A percentile compares a stretch with the other conserved stretches of the same genome.
phyloP scores from a whole-genome alignment of 2,888 invertebrate species.

The Parnassius orleans region DNA sequence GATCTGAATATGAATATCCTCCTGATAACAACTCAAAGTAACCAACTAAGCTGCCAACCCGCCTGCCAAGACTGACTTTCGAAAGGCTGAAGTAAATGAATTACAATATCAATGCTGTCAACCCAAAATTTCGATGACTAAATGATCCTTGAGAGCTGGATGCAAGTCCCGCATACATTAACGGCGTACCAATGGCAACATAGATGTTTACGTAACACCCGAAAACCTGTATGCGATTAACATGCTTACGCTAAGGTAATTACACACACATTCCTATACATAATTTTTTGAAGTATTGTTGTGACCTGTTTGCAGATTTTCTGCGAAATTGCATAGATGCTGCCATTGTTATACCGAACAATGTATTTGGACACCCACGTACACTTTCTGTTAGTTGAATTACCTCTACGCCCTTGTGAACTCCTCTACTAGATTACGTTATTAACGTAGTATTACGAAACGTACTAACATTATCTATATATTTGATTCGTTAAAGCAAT shows the following conservation, averaged over 20 bases:
- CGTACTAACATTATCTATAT: not conserved
- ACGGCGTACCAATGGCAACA: constrained; percentile 34
- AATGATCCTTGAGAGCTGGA: constrained; percentile 62
- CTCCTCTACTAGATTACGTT: constrained; percentile 37
- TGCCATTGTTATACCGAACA: constrained; percentile 68
- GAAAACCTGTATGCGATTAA: constrained; percentile 26
- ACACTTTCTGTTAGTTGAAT: constrained; percentile 49
- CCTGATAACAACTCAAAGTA: no score
- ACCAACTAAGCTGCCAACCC: no score
- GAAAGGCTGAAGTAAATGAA: not conserved
- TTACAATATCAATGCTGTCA: constrained; percentile 35
- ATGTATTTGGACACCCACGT: constrained; percentile 64
- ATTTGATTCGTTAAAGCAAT: not conserved
- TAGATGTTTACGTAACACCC: constrained; percentile 24
- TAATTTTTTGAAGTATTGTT: constrained; percentile 26
- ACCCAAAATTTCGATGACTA: constrained; percentile 52
- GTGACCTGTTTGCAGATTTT: constrained; percentile 34
- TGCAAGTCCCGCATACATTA: constrained; percentile 69
- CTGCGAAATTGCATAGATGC: constrained; percentile 59
- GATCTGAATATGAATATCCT: no score
- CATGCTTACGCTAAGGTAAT: constrained; percentile 25
- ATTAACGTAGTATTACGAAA: constrained; percentile 29
- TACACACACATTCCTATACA: constrained; percentile 27
- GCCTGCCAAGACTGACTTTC: no score
- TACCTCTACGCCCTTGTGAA: constrained; percentile 51